Evolutionary conservation across 2,797 vertebrate genomes (phyloP).

Genomic region (Jordanella pulchra): DNA sequence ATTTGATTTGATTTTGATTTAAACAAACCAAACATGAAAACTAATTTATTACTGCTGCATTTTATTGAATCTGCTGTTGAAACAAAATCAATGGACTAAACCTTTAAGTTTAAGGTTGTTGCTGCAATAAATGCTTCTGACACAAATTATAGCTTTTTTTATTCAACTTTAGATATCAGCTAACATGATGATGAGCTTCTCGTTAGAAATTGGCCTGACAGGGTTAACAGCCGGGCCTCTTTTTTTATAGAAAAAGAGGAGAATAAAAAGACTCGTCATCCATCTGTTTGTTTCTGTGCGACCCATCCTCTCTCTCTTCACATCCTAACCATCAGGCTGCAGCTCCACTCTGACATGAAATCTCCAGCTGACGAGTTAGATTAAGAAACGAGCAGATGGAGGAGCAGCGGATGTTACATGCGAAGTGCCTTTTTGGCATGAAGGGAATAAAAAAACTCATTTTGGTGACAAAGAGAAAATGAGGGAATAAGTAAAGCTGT

Average conservation of each 20-base stretch:
- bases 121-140: too few relatives aligned
- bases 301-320: conserved; percentile 14
- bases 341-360: conserved; percentile 20
- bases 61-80: too few relatives aligned
- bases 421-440: conserved; percentile 10
- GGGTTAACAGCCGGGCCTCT: neutral
- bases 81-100: too few relatives aligned
- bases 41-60: too few relatives aligned
- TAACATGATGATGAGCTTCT: neutral
- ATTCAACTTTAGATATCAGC: neutral
- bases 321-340: conserved; percentile 10
- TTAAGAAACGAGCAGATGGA: neutral
- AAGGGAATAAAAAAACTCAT: neutral
- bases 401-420: neutral
- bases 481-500: neutral
- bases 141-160: too few relatives aligned
- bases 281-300: conserved; percentile 15
- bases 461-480: neutral
- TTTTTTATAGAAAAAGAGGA: conserved; percentile 11
- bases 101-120: too few relatives aligned
- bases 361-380: conserved; percentile 22
- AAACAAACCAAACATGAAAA: too few relatives aligned
- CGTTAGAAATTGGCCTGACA: neutral
- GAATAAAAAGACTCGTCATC: conserved; percentile 17
- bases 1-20: too few relatives aligned